Evolutionary conservation across 2,888 invertebrate species (phyloP), one percentile per base, ranked within the genome.

Genomic region (Trissonchulus latispiculum): DNA sequence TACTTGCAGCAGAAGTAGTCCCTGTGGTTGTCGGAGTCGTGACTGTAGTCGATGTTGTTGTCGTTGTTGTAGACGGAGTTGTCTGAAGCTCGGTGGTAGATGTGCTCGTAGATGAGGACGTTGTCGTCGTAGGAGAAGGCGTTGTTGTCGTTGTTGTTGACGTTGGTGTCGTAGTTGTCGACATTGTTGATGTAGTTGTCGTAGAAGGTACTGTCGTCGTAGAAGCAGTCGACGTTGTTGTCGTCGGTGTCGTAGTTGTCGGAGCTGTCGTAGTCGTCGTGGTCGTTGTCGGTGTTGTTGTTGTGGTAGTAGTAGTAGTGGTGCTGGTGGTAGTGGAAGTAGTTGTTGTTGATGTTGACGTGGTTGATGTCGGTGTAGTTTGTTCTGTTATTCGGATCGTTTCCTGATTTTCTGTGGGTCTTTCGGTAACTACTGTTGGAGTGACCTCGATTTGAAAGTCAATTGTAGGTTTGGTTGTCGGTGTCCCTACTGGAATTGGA

Each of bases 161-260:
- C 36, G 2, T 68, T 33, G 33, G n/a, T 31, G 69, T 68, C n/a
- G 33, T 68, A n/a, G 69, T 33, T 33, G 28, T 68, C 8, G 69
- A 15, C 36, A n/a, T 33, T 3, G 28, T 36, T 8, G 69, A 3
- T 32, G 69, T 68, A 15, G 69, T 33, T 68, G 31, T 68, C 36
- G 69, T 68, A 35, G 33, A n/a, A 35, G 3, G 31, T 68, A 36
- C 36, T 68, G 33, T 64, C 8, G 66, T 64, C 28, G 66, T 64
- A 15, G 66, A 15, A 32, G 66, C n/a, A 15, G 8, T 28, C 8
- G 66, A 29, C 28, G 8, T 64, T 64, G n/a, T 64, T 64, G 66
- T 64, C 8, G 66, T 64, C 8, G 66, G 8, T 64, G 66, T 64
- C 8, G 66, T 8, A 8, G 8, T 64, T 64, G 66, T 8, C 28